Percentiles rank a stretch among this genome's conserved stretches.
These are phyloP conservation scores for Labrus mixtus DNA, from an alignment of 2,113 vertebrate species.

Conservation along the genomic window DNA sequence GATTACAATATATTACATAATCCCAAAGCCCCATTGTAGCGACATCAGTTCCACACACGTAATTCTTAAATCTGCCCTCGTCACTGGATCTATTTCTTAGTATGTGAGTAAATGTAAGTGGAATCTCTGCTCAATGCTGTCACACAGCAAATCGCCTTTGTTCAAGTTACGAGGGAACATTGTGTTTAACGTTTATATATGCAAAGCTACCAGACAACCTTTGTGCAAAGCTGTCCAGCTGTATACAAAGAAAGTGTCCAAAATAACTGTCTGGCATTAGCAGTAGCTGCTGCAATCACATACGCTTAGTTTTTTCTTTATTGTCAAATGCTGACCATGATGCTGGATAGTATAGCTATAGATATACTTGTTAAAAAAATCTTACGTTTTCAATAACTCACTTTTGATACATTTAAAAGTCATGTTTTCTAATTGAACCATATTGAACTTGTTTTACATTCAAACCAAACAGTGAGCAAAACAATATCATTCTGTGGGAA, in stretches of 20 bases:
- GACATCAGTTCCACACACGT: not conserved
- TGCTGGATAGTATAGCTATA: not conserved
- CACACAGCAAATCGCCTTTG: slow-evolving; percentile 2
- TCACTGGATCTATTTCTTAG: slow-evolving; percentile 12
- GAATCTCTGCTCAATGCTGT: slow-evolving; percentile 27
- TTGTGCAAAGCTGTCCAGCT: not conserved
- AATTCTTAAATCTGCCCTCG: slow-evolving; percentile 30
- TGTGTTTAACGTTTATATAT: slow-evolving; percentile 20
- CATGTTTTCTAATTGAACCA: too few relatives aligned
- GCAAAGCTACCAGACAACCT: not conserved
- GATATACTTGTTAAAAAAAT: not conserved
- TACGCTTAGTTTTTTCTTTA: not conserved
- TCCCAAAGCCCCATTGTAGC: slow-evolving; percentile 22
- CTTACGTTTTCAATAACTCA: too few relatives aligned
- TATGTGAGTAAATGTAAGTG: slow-evolving; percentile 23
- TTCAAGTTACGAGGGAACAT: slow-evolving; percentile 62
- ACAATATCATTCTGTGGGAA: not conserved
- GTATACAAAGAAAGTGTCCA: not conserved
- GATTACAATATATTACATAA: slow-evolving; percentile 38
- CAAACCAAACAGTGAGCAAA: not conserved
- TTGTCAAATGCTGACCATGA: slow-evolving; percentile 15
- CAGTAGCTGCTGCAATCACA: not conserved
- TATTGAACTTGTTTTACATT: too few relatives aligned
- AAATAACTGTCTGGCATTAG: slow-evolving; percentile 7
- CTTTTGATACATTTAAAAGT: too few relatives aligned